These are phyloP conservation scores for Ctenochaetus hawaiiensis DNA, from an alignment of 2,797 vertebrate genomes.

Conservation along the genomic window DNA sequence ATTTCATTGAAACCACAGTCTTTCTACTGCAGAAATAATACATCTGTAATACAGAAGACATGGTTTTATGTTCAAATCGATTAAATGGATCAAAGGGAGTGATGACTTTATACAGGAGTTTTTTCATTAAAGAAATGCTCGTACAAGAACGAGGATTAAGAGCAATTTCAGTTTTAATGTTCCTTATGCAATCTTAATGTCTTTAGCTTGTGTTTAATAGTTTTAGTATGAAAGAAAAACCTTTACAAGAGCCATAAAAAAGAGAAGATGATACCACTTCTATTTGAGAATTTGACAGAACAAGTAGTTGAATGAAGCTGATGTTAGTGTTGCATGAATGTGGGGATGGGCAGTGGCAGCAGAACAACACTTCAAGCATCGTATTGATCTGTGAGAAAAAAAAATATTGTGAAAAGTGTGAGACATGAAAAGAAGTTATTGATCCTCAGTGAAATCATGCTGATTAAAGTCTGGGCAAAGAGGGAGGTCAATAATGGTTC, in stretches of 20 bases:
- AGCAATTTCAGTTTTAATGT: constrained; percentile 21
- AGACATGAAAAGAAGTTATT: constrained; percentile 84
- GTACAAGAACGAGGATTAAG: background rate
- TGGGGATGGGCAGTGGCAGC: constrained; percentile 20
- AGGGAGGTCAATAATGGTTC: constrained; percentile 68
- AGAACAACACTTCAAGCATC: constrained; percentile 66
- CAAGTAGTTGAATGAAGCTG: constrained; percentile 60
- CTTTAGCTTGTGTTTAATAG: background rate
- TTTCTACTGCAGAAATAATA: constrained; percentile 46
- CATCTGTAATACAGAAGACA: constrained; percentile 37
- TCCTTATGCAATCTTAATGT: constrained; percentile 10
- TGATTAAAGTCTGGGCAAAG: constrained; percentile 74
- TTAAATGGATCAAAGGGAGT: constrained; percentile 38
- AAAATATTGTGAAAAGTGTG: constrained; percentile 76
- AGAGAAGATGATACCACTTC: constrained; percentile 17
- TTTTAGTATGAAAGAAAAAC: constrained; percentile 10
- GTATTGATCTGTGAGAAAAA: constrained; percentile 79
- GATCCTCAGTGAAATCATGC: constrained; percentile 80
- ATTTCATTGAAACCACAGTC: constrained; percentile 62
- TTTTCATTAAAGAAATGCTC: constrained; percentile 30
- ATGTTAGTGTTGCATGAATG: constrained; percentile 43
- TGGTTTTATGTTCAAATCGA: constrained; percentile 51
- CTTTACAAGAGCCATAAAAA: constrained; percentile 23
- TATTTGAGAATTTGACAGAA: constrained; percentile 49
- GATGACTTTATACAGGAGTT: constrained; percentile 39